These are phyloP conservation scores for Theonella swinhoei DNA, from an alignment of 37 sponge, comb jelly and placozoan species.

Conservation along the genomic window DNA sequence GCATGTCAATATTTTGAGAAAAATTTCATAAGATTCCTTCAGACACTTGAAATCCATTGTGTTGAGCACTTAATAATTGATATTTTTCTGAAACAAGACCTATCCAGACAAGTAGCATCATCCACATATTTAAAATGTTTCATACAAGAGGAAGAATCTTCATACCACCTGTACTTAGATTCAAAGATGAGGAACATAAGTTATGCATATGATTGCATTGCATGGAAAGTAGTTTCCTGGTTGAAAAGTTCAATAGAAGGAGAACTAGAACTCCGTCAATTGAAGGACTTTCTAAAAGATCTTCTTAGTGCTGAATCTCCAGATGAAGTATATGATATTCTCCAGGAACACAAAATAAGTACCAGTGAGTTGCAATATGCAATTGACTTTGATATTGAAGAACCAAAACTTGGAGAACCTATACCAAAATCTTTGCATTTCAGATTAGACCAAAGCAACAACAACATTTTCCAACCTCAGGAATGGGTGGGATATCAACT, in stretches of 20 bases:
- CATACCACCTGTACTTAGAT: neutral
- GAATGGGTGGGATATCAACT: conserved; percentile 73
- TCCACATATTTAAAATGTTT: neutral
- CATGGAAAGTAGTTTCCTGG: neutral
- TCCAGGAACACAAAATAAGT: neutral
- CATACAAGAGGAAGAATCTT: neutral
- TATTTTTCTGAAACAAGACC: neutral
- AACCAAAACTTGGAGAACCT: conserved; percentile 19
- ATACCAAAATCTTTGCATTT: conserved; percentile 35
- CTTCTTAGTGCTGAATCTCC: neutral
- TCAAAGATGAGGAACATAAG: neutral
- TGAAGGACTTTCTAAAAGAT: neutral
- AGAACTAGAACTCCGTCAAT: neutral
- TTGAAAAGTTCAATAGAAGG: neutral
- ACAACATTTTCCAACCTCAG: conserved; percentile 42
- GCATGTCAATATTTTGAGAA: neutral
- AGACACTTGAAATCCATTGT: neutral
- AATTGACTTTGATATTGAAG: neutral
- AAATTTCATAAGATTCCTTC: neutral
- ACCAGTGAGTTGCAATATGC: neutral
- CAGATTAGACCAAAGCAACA: conserved; percentile 36
- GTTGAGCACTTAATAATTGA: neutral
- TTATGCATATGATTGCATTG: neutral
- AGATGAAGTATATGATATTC: neutral
- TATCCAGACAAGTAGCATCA: neutral